phyloP scores from a whole-genome alignment of 2,797 vertebrate genomes.

The Aselliscus stoliczkanus region DNA sequence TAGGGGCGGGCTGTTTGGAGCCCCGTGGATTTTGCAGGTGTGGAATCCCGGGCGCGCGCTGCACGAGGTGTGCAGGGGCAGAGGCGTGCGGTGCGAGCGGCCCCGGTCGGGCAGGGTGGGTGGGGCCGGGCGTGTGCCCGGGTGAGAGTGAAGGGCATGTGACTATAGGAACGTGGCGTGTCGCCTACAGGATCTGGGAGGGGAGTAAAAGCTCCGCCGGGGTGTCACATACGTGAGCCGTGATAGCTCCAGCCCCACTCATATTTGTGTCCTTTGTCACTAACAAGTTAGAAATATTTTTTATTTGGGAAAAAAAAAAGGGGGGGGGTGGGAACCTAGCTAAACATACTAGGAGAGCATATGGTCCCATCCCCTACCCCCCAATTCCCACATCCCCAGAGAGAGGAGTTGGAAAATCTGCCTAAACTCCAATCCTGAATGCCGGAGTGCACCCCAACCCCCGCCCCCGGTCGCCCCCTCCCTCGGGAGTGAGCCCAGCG shows the following conservation, averaged over 20 bases:
- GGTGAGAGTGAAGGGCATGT: not conserved
- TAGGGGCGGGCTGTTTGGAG: not conserved
- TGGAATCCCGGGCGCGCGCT: not conserved
- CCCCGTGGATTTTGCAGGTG: constrained; percentile 27
- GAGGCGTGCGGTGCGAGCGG: not conserved
- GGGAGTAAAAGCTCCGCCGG: not conserved
- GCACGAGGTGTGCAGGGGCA: not conserved
- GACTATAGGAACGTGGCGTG: not conserved
- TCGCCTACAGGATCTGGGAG: not conserved
- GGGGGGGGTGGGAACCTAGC: no score
- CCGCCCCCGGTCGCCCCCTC: not conserved
- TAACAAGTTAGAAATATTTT: not conserved
- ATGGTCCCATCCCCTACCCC: not conserved
- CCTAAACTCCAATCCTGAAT: not conserved
- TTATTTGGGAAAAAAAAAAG: not conserved
- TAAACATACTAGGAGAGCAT: not conserved
- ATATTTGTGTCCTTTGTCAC: not conserved
- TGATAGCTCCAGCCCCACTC: not conserved
- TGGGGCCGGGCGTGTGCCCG: constrained; percentile 4
- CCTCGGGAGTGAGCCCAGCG: not conserved
- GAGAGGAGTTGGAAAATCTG: not conserved
- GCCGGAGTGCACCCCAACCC: not conserved
- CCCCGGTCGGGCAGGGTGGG: not conserved
- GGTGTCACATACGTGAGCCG: not conserved
- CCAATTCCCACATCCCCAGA: not conserved